Percentiles rank a stretch among this genome's conserved stretches.
Conservation (phyloP, 1,140 invertebrate species). For the Colletes gigas region DNA sequence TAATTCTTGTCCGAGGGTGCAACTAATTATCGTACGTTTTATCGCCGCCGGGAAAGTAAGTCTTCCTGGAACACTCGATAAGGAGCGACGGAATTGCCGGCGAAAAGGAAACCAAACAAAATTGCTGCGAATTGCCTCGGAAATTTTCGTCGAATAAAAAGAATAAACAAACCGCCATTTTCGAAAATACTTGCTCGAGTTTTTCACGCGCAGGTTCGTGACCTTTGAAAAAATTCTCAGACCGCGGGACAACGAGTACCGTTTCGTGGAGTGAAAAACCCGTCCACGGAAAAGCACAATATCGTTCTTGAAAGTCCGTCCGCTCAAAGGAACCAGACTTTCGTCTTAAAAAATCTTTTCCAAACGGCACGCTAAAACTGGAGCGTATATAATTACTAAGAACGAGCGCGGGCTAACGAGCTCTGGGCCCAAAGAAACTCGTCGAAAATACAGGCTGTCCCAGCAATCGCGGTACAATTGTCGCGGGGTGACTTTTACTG, state of each 20-base stretch:
- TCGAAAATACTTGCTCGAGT: too few relatives aligned
- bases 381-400: not conserved
- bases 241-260: not conserved
- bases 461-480: too few relatives aligned
- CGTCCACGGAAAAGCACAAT: not conserved
- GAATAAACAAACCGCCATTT: too few relatives aligned
- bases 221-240: not conserved
- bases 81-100: slow-evolving; percentile 14
- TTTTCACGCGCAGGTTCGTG: not conserved
- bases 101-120: not conserved
- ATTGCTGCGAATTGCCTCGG: not conserved
- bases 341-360: not conserved
- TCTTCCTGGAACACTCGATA: slow-evolving; percentile 23
- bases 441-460: not conserved
- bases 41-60: slow-evolving; percentile 24
- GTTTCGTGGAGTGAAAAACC: not conserved
- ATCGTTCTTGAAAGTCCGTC: not conserved
- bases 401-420: slow-evolving; percentile 5
- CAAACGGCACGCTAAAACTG: not conserved
- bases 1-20: slow-evolving; percentile 57
- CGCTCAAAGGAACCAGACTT: not conserved
- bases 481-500: too few relatives aligned
- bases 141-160: too few relatives aligned
- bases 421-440: not conserved
- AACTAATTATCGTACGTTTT: slow-evolving; percentile 63